A percentile compares a stretch with the other conserved stretches of the same genome.
phyloP scores from a whole-genome alignment of 2,797 vertebrate genomes.

The Tiaroga cobitis region DNA sequence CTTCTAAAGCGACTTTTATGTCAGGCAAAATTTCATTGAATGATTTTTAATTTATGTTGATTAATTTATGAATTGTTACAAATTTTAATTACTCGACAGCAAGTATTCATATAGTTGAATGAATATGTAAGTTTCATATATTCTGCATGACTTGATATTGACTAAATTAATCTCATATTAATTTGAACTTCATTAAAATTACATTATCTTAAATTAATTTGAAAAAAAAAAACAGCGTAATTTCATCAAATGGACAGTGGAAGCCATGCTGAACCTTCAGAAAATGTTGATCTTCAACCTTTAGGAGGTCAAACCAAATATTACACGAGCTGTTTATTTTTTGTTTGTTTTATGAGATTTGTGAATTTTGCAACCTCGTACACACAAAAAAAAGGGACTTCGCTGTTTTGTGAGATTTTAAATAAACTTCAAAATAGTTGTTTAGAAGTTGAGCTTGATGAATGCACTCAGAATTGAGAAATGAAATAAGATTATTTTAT shows the following conservation, averaged over 20 bases:
- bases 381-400: not conserved
- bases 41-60: not conserved
- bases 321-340: slow-evolving; percentile 3
- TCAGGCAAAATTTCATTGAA: too few species aligned
- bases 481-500: not conserved
- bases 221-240: not conserved
- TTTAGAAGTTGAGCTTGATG: not conserved
- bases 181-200: not conserved
- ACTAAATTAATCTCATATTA: not conserved
- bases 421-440: not conserved
- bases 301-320: not conserved
- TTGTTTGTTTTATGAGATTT: not conserved
- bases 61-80: not conserved
- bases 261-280: not conserved
- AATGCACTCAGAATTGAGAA: not conserved
- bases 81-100: not conserved
- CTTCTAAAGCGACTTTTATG: too few species aligned
- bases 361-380: not conserved
- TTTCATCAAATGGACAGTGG: not conserved
- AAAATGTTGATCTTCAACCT: not conserved
- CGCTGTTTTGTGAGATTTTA: not conserved
- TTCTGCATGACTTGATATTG: not conserved
- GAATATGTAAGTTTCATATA: too few species aligned
- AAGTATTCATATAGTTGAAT: too few species aligned
- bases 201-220: not conserved